Evolutionary conservation across 1,140 invertebrate species (phyloP).

Genomic region (Drosophila tsacasi): DNA sequence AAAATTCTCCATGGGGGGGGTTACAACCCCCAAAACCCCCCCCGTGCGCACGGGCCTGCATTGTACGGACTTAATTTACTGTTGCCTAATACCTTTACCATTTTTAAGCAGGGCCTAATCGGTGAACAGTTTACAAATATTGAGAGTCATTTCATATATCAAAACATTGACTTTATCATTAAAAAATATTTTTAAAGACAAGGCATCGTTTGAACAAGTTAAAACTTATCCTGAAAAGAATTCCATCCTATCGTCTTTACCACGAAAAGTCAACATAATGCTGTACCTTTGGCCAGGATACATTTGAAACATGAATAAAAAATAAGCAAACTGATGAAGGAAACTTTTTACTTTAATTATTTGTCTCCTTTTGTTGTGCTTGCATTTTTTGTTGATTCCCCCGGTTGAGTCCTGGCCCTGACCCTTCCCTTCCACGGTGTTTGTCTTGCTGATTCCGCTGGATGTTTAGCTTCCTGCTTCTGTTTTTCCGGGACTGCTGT

Average conservation of each 20-base stretch:
- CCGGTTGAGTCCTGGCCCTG: slow-evolving; percentile 11
- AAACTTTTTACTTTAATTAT: slow-evolving; percentile 76
- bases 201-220: no score
- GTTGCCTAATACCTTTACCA: neutral
- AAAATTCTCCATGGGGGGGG: no score
- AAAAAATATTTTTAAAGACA: neutral
- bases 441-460: slow-evolving; percentile 69
- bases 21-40: no score
- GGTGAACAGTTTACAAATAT: no score
- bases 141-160: neutral
- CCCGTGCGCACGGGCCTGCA: no score
- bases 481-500: slow-evolving; percentile 10
- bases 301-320: slow-evolving; percentile 29
- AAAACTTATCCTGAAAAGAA: neutral
- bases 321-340: slow-evolving; percentile 30
- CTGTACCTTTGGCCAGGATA: neutral
- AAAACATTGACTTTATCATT: neutral
- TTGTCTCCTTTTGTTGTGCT: slow-evolving; percentile 54
- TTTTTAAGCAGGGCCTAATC: neutral
- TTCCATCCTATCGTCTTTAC: neutral
- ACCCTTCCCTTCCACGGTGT: slow-evolving; percentile 29
- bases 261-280: neutral
- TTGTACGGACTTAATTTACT: no score
- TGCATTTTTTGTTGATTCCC: slow-evolving; percentile 18
- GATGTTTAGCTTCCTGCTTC: slow-evolving; percentile 49